Base-by-base conservation (phyloP, 2,888 invertebrate species). In the Hetaerina titia region DNA sequence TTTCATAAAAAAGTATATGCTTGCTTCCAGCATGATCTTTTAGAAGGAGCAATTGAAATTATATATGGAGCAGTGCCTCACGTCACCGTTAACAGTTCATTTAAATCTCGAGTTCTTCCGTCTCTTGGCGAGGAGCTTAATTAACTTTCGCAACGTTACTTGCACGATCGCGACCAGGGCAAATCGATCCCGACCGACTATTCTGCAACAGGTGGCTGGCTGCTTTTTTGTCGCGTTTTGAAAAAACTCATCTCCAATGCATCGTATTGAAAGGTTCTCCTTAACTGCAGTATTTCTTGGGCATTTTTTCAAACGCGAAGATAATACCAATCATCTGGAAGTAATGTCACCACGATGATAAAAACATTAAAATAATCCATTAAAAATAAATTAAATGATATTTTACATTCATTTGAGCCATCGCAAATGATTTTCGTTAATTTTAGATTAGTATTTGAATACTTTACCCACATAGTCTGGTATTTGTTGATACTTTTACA, bases 101-200 rank as follows among this genome's bases (percentile, higher is more conserved):
- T 81, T 25, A 81, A 81, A 81, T 81, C 81, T 31, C 81, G 13
- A 11, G n/a, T 81, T 81, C 81, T 31, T n/a, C 31, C 81, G 31
- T 81, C 81, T 81, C n/a, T 13, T 31, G 81, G 31, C 81, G 81
- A 81, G 25, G 31, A 25, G 81, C 81, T 81, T 81, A 81, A 81
- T 81, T 81, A 81, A 81, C 25, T 81, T 81, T 81, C 81, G 25
- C 81, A 81, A 31, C 81, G 31, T 81, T 81, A 9, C 81, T 81
- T 31, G 31, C 81, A 81, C 81, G 81, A 81, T 81, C 81, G 81
- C 31, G 81, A 31, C 81, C 81, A 81, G 13, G 31, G 81, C 25
- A 81, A 81, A 81, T 81, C 81, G 81, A 81, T 81, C 81, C 81
- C 31, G 11, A 81, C 25, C 31, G 81, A 81, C 81, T 81, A 25